Evolutionary conservation across 2,888 invertebrate species (phyloP), one percentile per base, ranked within the genome.

Genomic region (Nudaria mundana): DNA sequence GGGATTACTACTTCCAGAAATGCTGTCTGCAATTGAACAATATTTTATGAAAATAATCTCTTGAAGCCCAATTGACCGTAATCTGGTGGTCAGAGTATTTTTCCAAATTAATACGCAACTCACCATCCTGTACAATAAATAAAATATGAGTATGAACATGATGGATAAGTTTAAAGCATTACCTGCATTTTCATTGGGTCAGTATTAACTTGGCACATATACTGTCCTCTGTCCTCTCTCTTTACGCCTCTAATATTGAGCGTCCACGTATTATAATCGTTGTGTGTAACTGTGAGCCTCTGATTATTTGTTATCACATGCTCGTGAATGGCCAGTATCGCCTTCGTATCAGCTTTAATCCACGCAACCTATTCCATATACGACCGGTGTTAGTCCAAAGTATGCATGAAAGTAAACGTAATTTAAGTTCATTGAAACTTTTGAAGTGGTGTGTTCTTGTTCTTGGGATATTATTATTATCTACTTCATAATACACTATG

Each of bases 151-250:
- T n/a, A n/a, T n/a, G n/a, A n/a, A n/a, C n/a, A n/a, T n/a, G n/a
- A n/a, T n/a, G n/a, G n/a, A n/a, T n/a, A n/a, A n/a, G n/a, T n/a
- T n/a, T 33, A 42, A 39, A 5, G 49, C 33, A 55, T 86, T 89
- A 95, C 96, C 94, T 96, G 96, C 92, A 96, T 96, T 90, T 96
- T 96, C 96, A 96, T 96, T 31, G 96, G 97, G 83, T 96, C 95
- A 43, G 97, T 97, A 85, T 97, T 97, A 71, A 97, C 96, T 91
- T 97, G 97, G 90, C 96, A 97, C 97, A 97, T 97, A 81, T 97
- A 97, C 79, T 94, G 93, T 65, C 97, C 97, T 48, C 95, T 90
- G 86, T 97, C 97, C 76, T 95, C 95, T 64, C 95, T 91, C 75
- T 93, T 93, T 59, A 96, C 97, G 59, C 93, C 93, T 60, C 94